A percentile compares a stretch with the other conserved stretches of the same genome.
Evolutionary conservation across 2,797 vertebrate species (phyloP).

Genomic region (Sorex maritimensis): DNA sequence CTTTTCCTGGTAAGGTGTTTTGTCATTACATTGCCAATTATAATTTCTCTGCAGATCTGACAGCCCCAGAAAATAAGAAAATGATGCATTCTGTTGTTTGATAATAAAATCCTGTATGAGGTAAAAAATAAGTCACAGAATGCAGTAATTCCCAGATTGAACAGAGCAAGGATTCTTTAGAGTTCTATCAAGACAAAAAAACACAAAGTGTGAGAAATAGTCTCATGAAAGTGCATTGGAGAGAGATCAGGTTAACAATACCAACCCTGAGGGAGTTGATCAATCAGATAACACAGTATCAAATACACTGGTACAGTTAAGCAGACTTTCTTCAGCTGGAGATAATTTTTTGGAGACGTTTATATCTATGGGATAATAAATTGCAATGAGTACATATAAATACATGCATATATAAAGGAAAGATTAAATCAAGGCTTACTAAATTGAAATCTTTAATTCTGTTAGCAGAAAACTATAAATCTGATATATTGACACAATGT

Average conservation of each 20-base stretch:
- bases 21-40: conserved; percentile 87
- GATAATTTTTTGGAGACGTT: too few species aligned
- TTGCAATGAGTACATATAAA: too few species aligned
- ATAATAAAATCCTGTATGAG: conserved; percentile 85
- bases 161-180: neutral
- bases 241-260: neutral
- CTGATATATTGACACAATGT: too few species aligned
- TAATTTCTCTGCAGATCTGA: neutral
- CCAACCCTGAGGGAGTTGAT: too few species aligned
- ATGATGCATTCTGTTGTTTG: conserved; percentile 45
- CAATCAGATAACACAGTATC: too few species aligned
- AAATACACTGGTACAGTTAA: too few species aligned
- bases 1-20: conserved; percentile 74
- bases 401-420: too few species aligned
- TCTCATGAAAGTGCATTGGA: neutral
- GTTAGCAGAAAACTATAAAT: too few species aligned
- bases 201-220: neutral
- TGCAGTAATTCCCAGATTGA: neutral
- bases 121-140: neutral
- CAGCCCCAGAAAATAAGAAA: conserved; percentile 83
- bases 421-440: too few species aligned
- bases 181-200: neutral
- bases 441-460: too few species aligned
- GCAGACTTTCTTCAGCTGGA: too few species aligned
- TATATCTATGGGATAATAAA: too few species aligned